Percentiles rank a stretch among this genome's conserved stretches.
phyloP scores from a whole-genome alignment of 2,113 vertebrate genomes.

The Canis aureus region DNA sequence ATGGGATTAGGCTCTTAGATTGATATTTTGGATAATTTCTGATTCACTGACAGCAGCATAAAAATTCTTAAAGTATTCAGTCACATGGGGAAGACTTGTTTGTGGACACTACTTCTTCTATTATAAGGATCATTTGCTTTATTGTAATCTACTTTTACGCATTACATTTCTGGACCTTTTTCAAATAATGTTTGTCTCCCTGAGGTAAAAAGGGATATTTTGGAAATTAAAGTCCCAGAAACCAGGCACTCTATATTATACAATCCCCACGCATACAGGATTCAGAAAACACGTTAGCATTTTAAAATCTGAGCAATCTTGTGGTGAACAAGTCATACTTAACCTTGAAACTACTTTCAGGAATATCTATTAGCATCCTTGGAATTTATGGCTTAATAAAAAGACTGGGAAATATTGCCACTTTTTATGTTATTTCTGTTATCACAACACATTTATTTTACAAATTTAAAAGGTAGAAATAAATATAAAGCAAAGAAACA shows the following conservation, averaged over 20 bases:
- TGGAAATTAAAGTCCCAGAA: neutral
- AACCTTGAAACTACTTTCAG: constrained; percentile 16
- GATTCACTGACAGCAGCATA: constrained; percentile 18
- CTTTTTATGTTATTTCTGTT: constrained; percentile 34
- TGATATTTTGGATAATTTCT: constrained; percentile 5
- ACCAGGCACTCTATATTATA: neutral
- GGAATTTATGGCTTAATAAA: neutral
- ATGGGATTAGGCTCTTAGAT: neutral
- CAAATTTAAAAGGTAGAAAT: neutral
- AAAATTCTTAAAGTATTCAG: neutral
- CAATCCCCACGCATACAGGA: neutral
- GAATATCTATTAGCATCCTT: neutral
- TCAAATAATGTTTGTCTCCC: neutral
- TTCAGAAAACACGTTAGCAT: neutral
- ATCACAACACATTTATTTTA: neutral
- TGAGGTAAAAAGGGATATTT: neutral
- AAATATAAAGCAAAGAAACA: constrained; percentile 40
- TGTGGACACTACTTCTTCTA: neutral
- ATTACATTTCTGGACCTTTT: constrained; percentile 37
- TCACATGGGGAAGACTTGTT: neutral
- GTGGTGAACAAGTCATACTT: neutral
- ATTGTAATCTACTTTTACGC: neutral
- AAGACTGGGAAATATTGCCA: neutral
- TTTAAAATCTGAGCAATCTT: neutral
- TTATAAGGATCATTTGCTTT: neutral